These are phyloP conservation scores for Brachyhypopomus gauderio DNA, from an alignment of 2,113 vertebrate genomes.

Conservation along the genomic window DNA sequence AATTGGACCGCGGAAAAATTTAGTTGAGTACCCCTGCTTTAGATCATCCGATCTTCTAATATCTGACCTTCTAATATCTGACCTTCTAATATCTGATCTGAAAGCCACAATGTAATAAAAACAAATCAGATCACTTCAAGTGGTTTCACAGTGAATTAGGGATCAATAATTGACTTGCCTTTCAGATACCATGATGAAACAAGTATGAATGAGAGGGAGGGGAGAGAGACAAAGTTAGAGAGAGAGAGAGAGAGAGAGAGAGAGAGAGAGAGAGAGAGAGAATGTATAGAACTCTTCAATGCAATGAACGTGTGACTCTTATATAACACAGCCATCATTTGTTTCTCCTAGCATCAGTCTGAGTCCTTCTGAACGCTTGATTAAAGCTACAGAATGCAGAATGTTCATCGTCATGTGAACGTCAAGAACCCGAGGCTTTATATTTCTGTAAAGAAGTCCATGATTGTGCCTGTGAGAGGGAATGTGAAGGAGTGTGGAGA, in stretches of 20 bases:
- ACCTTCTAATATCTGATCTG: constrained; percentile 19
- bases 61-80: too few relatives aligned
- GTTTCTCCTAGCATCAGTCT: not conserved
- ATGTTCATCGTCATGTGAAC: not conserved
- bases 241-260: constrained; percentile 7
- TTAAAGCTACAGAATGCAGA: not conserved
- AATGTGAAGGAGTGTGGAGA: not conserved
- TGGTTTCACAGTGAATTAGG: constrained; percentile 7
- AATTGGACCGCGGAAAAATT: too few relatives aligned
- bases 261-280: constrained; percentile 1
- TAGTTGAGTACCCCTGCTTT: too few relatives aligned
- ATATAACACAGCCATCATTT: not conserved
- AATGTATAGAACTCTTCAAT: not conserved
- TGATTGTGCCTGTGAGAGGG: constrained; percentile 15
- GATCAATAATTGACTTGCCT: constrained; percentile 48
- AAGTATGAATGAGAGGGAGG: constrained; percentile 11
- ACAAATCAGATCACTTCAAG: constrained; percentile 29
- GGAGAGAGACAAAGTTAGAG: constrained; percentile 14
- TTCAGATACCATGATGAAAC: constrained; percentile 22
- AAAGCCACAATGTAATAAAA: constrained; percentile 31
- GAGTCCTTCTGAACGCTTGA: not conserved
- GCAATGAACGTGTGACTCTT: not conserved
- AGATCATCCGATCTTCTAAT: too few relatives aligned
- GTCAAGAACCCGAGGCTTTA: not conserved
- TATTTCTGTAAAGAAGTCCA: not conserved